Percentiles rank a stretch among this genome's conserved stretches.
These are phyloP conservation scores for Neodiprion fabricii DNA, from an alignment of 1,140 invertebrate species.

Conservation along the genomic window DNA sequence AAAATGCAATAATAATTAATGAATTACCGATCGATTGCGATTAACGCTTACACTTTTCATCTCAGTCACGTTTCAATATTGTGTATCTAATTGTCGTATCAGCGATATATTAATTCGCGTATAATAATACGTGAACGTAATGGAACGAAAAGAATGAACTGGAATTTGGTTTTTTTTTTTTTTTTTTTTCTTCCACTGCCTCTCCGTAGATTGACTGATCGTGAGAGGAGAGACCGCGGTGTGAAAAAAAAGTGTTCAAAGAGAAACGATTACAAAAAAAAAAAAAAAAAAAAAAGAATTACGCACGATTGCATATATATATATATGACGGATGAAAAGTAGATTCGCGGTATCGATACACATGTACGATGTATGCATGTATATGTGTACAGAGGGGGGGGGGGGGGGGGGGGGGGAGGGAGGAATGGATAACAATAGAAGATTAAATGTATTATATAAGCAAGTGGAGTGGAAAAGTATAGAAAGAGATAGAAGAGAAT, in stretches of 20 bases:
- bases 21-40: too few relatives aligned
- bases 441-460: slow-evolving; percentile 24
- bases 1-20: too few relatives aligned
- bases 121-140: too few relatives aligned
- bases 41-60: too few relatives aligned
- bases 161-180: too few relatives aligned
- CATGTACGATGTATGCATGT: too few relatives aligned
- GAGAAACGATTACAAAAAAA: slow-evolving; percentile 33
- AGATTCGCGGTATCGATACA: slow-evolving; percentile 27
- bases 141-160: too few relatives aligned
- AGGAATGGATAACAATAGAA: slow-evolving; percentile 17
- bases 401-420: slow-evolving; percentile 23
- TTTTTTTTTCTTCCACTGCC: too few relatives aligned
- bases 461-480: slow-evolving; percentile 21
- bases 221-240: slow-evolving; percentile 37
- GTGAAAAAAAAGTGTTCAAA: slow-evolving; percentile 29
- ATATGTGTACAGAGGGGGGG: slow-evolving; percentile 14
- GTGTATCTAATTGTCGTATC: too few relatives aligned
- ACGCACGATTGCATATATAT: too few relatives aligned
- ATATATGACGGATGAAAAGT: slow-evolving; percentile 9
- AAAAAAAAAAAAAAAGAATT: slow-evolving; percentile 19
- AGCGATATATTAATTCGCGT: too few relatives aligned
- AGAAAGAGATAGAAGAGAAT: slow-evolving; percentile 14
- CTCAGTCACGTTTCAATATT: too few relatives aligned
- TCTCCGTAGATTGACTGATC: slow-evolving; percentile 18